These are phyloP conservation scores for Yponomeuta plumbellus DNA, from an alignment of 2,888 invertebrate species.

Conservation along the genomic window DNA sequence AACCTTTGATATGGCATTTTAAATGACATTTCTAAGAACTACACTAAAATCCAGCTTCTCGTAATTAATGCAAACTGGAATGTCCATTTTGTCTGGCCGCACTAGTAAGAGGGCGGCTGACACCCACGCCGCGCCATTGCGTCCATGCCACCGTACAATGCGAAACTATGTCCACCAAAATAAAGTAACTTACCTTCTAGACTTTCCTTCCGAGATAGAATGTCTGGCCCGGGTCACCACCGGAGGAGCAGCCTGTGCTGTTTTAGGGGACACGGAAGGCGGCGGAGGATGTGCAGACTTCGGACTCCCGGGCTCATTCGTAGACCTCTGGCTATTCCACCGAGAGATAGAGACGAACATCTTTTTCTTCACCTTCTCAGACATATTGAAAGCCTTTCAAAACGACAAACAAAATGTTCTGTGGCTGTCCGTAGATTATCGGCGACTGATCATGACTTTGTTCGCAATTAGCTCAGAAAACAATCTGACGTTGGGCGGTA, in stretches of 20 bases:
- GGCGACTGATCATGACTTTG: not conserved
- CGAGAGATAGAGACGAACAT: conserved; percentile 55
- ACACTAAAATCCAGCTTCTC: no score
- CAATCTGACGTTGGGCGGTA: not conserved
- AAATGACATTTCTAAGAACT: no score
- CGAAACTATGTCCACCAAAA: not conserved
- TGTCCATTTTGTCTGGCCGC: no score
- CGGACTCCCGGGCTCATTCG: conserved; percentile 29
- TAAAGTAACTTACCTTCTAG: conserved; percentile 45
- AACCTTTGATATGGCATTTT: no score
- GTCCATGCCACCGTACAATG: no score
- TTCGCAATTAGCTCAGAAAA: not conserved
- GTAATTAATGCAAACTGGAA: no score
- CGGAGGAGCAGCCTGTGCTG: conserved; percentile 3
- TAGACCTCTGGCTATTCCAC: conserved; percentile 44
- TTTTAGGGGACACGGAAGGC: not conserved
- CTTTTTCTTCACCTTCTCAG: conserved; percentile 58
- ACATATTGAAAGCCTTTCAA: conserved; percentile 35
- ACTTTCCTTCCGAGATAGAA: conserved; percentile 35
- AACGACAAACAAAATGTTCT: not conserved
- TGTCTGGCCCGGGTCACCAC: conserved; percentile 3
- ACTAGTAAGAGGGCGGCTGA: no score
- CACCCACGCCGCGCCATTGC: no score
- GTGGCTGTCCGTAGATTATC: not conserved
- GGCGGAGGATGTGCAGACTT: conserved; percentile 13